phyloP scores from a whole-genome alignment of 1,140 invertebrate species.

The Belonocnema kinseyi region DNA sequence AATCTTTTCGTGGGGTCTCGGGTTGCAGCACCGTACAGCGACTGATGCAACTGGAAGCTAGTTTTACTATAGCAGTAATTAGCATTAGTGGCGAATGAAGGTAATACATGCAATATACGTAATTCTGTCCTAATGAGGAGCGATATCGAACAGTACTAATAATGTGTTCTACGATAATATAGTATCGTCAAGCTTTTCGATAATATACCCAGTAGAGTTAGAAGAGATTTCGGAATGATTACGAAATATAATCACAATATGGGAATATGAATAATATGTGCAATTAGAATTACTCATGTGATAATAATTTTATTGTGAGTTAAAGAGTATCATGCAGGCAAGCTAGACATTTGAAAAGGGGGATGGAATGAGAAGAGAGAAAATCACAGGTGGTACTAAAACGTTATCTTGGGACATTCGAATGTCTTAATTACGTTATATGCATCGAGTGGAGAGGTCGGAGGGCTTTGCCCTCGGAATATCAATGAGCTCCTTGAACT shows the following conservation, averaged over 20 bases:
- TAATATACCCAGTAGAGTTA: neutral
- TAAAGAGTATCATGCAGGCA: too few species aligned
- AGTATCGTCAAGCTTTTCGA: neutral
- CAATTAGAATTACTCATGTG: too few species aligned
- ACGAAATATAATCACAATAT: too few species aligned
- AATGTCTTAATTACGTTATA: constrained; percentile 62
- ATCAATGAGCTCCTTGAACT: constrained; percentile 49
- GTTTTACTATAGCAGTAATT: neutral
- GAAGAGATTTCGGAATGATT: too few species aligned
- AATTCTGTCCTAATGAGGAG: constrained; percentile 39
- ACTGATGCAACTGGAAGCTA: too few species aligned
- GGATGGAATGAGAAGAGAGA: neutral
- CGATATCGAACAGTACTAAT: constrained; percentile 28
- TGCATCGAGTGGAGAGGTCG: constrained; percentile 42
- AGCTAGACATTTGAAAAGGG: too few species aligned
- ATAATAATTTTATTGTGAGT: too few species aligned
- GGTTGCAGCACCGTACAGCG: too few species aligned
- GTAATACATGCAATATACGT: neutral
- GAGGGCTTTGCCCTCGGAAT: constrained; percentile 42
- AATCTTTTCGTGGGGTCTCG: too few species aligned
- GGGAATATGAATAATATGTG: too few species aligned
- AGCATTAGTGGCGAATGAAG: neutral
- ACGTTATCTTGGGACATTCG: constrained; percentile 57
- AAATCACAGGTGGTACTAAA: constrained; percentile 30
- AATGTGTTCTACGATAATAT: neutral